These are phyloP conservation scores for Pogonomyrmex barbatus DNA, from an alignment of 1,140 invertebrate species.

Conservation along the genomic window DNA sequence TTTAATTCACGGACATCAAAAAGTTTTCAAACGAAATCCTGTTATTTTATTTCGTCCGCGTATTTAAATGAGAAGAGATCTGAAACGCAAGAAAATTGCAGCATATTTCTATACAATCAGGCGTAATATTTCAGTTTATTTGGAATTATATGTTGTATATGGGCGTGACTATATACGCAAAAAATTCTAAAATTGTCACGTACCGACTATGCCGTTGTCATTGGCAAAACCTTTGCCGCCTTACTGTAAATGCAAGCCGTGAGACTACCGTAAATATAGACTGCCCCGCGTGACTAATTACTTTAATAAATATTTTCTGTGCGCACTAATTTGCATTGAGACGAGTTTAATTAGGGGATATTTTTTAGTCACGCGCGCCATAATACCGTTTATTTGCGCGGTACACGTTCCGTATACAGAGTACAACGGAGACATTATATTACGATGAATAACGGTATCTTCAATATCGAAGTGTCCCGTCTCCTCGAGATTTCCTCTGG, in stretches of 20 bases:
- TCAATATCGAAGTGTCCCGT: neutral
- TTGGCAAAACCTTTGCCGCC: conserved; percentile 40
- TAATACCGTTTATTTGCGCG: conserved; percentile 41
- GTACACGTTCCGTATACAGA: neutral
- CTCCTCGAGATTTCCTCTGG: neutral
- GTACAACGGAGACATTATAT: conserved; percentile 28
- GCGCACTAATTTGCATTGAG: conserved; percentile 59
- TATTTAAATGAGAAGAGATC: neutral
- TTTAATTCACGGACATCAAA: too few relatives aligned
- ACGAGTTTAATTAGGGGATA: conserved; percentile 62
- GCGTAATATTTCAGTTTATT: neutral
- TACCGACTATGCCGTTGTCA: conserved; percentile 20
- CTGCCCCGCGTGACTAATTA: conserved; percentile 51
- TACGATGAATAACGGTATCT: conserved; percentile 26
- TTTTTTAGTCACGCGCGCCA: conserved; percentile 51
- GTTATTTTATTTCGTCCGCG: neutral
- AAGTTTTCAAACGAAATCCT: neutral
- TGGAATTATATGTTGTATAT: neutral
- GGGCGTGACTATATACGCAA: conserved; percentile 12
- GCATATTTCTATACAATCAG: neutral
- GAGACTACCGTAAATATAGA: conserved; percentile 56
- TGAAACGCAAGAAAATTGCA: neutral
- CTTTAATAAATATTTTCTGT: conserved; percentile 62
- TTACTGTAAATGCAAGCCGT: conserved; percentile 17
- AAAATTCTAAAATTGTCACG: conserved; percentile 54